Evolutionary conservation across 1,140 invertebrate species (phyloP), one percentile per base, ranked within the genome.

Genomic region (Drosophila biarmipes): DNA sequence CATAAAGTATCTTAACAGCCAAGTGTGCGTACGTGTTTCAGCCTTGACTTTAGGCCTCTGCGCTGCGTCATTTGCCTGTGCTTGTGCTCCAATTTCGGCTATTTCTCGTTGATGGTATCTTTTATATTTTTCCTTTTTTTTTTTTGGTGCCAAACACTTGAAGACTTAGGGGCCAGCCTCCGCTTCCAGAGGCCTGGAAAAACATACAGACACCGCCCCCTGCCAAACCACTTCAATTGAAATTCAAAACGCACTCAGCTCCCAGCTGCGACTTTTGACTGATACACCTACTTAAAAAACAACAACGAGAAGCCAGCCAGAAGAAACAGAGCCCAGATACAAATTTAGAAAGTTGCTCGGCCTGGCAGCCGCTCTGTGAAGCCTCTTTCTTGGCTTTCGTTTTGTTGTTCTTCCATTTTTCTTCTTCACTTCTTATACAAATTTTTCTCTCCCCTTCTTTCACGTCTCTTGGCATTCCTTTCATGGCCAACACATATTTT

Each of bases 301-400:
- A 59, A 63, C 54, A 63, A 42, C 54, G 12, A 43, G 42, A 34
- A 56, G 46, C 19, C 49, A 38, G 52, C 37, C 21, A 43, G 53
- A 46, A 11, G 24, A 55, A 55, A 38, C 24, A 27, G 11, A 55
- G 63, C 29, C 14, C 35, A 67, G 63, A 67, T 31, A 64, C 63
- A 85, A 87, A 75, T 90, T 90, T 90, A 90, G 86, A 90, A 90
- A 90, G 86, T 90, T 90, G 86, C 59, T 68, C 78, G 73, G 59
- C 38, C 8, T 15, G n/a, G 17, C 73, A 42, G 68, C 73, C 73
- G 64, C 59, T 76, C 34, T 63, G 34, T 38, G n/a, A 31, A 53
- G 73, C 86, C 80, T 67, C 42, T 73, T 78, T 68, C 80, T 61
- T 77, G 78, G 84, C 85, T 87, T 85, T 80, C 76, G 59, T 80